Percentiles rank a stretch among this genome's conserved stretches.
Conservation (phyloP, 2,888 invertebrate species). For the Epiblema foenella region DNA sequence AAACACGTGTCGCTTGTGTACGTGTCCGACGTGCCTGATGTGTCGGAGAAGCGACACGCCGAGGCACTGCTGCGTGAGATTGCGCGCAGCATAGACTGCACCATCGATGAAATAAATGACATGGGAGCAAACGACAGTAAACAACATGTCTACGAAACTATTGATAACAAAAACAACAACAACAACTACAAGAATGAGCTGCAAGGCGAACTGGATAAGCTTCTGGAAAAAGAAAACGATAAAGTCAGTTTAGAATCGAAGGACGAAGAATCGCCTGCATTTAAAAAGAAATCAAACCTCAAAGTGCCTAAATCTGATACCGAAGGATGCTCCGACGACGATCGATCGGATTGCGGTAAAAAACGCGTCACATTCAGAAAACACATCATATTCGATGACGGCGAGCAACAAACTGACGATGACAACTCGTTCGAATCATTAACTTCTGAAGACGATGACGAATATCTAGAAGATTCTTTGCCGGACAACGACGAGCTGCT, state of each 20-base stretch:
- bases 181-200: slow-evolving; percentile 69
- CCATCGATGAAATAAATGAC: slow-evolving; percentile 71
- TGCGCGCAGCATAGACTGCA: slow-evolving; percentile 76
- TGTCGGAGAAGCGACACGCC: slow-evolving; percentile 71
- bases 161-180: slow-evolving; percentile 55
- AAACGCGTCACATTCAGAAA: slow-evolving; percentile 80
- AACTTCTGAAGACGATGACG: slow-evolving; percentile 68
- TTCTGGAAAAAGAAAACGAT: slow-evolving; percentile 57
- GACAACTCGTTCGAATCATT: slow-evolving; percentile 78
- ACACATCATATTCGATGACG: slow-evolving; percentile 81
- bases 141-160: slow-evolving; percentile 67
- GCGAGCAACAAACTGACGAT: slow-evolving; percentile 79
- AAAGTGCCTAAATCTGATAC: slow-evolving; percentile 75
- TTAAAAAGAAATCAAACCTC: slow-evolving; percentile 73
- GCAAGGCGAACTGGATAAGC: slow-evolving; percentile 67
- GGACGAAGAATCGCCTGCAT: slow-evolving; percentile 60
- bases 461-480: slow-evolving; percentile 67
- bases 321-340: slow-evolving; percentile 78
- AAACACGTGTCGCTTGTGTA: slow-evolving; percentile 79
- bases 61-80: slow-evolving; percentile 78
- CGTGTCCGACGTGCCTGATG: slow-evolving; percentile 68
- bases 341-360: slow-evolving; percentile 75
- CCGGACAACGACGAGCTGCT: slow-evolving; percentile 69
- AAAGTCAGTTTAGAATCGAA: slow-evolving; percentile 42
- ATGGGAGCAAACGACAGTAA: slow-evolving; percentile 74